phyloP scores from a whole-genome alignment of 2,113 vertebrate genomes.

The Struthidea cinerea region DNA sequence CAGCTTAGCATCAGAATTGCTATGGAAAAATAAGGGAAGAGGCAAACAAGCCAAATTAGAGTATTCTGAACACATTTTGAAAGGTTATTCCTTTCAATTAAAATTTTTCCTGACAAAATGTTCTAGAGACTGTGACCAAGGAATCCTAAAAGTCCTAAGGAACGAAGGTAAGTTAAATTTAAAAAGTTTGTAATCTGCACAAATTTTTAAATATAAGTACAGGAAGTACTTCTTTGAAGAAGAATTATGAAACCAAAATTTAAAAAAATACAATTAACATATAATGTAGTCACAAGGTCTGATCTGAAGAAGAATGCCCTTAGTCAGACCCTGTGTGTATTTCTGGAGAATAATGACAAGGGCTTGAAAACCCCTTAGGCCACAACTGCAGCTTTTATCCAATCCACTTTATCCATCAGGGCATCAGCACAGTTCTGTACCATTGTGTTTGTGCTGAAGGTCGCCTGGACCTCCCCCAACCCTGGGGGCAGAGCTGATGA shows the following conservation, averaged over 20 bases:
- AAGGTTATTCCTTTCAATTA: neutral
- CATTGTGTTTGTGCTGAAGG: neutral
- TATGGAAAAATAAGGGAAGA: neutral
- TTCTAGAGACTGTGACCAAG: neutral
- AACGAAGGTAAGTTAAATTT: neutral
- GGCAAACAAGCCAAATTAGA: neutral
- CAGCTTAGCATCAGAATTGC: neutral
- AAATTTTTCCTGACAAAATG: neutral
- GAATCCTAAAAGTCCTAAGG: neutral
- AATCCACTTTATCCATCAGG: neutral
- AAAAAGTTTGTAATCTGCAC: neutral
- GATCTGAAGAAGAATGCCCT: neutral
- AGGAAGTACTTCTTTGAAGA: neutral
- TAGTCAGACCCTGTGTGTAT: neutral
- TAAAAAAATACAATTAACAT: accelerated
- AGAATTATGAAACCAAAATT: neutral
- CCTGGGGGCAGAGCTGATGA: neutral
- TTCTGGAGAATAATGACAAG: neutral
- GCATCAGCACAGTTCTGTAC: neutral
- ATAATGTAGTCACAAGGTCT: neutral
- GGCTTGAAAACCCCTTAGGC: neutral
- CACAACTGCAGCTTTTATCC: neutral
- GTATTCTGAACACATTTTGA: neutral
- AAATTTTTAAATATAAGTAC: neutral
- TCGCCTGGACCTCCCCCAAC: neutral